These are phyloP conservation scores for Fregetta grallaria DNA, from an alignment of 2,113 vertebrate genomes.

Conservation along the genomic window DNA sequence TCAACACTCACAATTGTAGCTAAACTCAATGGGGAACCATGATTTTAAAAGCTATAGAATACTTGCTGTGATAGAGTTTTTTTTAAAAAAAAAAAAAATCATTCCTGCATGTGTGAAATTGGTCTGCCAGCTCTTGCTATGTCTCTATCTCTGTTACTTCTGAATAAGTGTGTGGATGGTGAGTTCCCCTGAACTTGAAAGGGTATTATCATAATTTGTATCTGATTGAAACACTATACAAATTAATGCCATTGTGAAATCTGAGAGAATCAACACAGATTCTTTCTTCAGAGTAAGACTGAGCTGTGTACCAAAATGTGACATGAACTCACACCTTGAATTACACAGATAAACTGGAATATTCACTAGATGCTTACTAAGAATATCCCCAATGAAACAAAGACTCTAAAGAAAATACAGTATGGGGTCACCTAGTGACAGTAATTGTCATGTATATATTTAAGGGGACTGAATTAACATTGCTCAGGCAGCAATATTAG, in stretches of 20 bases:
- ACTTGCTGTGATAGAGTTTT: background rate
- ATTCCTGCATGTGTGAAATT: background rate
- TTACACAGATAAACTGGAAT: background rate
- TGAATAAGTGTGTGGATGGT: background rate
- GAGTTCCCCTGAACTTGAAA: background rate
- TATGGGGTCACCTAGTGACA: background rate
- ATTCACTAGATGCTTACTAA: background rate
- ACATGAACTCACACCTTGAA: background rate
- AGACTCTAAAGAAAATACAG: background rate
- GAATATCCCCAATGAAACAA: background rate
- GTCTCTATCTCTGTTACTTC: background rate
- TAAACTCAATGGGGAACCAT: background rate
- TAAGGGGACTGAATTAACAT: background rate
- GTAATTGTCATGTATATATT: background rate
- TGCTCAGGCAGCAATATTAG: background rate
- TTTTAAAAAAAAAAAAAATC: background rate
- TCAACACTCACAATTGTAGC: background rate
- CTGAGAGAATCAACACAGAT: background rate
- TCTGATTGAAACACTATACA: background rate
- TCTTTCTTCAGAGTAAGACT: background rate
- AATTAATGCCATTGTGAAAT: background rate
- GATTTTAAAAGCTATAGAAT: background rate
- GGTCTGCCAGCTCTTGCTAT: background rate
- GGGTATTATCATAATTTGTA: background rate
- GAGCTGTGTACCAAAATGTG: background rate